Conservation (phyloP, 1,140 invertebrate species). For the Pseudomyrmex sp. region DNA sequence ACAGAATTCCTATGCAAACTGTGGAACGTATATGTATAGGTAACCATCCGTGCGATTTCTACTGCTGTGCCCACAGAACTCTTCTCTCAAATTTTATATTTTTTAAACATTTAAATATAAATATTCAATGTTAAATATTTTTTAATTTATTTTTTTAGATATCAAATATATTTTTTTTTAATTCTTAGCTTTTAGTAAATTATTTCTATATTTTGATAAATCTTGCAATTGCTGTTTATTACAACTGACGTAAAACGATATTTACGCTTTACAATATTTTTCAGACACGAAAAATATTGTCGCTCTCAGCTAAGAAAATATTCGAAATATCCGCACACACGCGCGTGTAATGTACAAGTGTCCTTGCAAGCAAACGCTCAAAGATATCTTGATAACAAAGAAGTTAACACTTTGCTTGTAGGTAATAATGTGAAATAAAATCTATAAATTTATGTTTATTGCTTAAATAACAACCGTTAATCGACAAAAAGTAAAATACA, state of each 20-base stretch:
- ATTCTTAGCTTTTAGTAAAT: too few relatives aligned
- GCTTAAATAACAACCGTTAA: too few relatives aligned
- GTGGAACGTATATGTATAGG: not conserved
- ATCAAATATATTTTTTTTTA: too few relatives aligned
- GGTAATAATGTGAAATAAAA: not conserved
- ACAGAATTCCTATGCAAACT: slow-evolving; percentile 50
- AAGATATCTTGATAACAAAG: not conserved
- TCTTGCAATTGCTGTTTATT: too few relatives aligned
- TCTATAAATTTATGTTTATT: not conserved
- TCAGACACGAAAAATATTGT: too few relatives aligned
- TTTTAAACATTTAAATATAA: not conserved
- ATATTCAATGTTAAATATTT: not conserved
- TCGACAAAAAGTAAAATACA: not conserved
- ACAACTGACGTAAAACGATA: too few relatives aligned
- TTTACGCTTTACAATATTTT: too few relatives aligned
- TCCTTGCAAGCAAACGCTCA: not conserved
- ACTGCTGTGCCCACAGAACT: not conserved
- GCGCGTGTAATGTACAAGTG: not conserved
- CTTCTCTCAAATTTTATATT: slow-evolving; percentile 7
- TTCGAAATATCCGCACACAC: too few relatives aligned
- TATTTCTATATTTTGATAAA: too few relatives aligned
- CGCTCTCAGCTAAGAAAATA: too few relatives aligned
- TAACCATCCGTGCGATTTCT: not conserved
- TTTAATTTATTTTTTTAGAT: not conserved
- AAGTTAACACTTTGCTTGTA: not conserved